Evolutionary conservation across 2,888 invertebrate species (phyloP), one percentile per base, ranked within the genome.

Genomic region (Phymatocera aterrima): DNA sequence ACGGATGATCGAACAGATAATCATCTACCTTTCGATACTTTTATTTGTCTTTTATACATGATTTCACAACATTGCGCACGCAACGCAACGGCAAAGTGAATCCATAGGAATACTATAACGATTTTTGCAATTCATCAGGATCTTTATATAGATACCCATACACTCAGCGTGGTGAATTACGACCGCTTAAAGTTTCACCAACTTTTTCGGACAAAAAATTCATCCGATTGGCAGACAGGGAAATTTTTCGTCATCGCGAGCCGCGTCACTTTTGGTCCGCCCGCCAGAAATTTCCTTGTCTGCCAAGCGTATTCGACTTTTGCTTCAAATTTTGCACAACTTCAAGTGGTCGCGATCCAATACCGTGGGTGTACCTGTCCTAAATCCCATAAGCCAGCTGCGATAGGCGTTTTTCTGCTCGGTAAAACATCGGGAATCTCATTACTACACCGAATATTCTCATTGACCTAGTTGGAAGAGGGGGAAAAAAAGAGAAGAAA

Each of bases 1-100:
- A 64, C 61, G 18, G 61, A 37, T 64, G 61, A 64, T 18, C 37
- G 61, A 64, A 64, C 61, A 64, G 61, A 64, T 64, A 64, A 64
- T 64, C 37, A 64, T 64, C 61, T 5, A 64, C 24, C 37, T 64
- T 34, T 64, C 37, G 37, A 57, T 28, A 28, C 3, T 57, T 28
- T 21, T 57, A 21, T 57, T 57, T 15, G 24, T 24, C 28, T 51
- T 51, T 21, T n/a, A 28, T n/a, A 18, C 34, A 37, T 34, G n/a
- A 64, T 64, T 64, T 21, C 61, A 4, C 37, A 64, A 64, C 37
- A 18, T 24, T 15, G 24, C 12, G 43, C n/a, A 64, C 37, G 21
- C 18, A 8, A 64, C 18, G 24, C 6, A 57, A 0, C 28, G n/a
- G 34, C 61, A 6, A 10, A 37, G 6, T 34, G 61, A 64, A 64